These are phyloP conservation scores for Reinhardtius hippoglossoides DNA, from an alignment of 2,113 vertebrate species.

Conservation along the genomic window DNA sequence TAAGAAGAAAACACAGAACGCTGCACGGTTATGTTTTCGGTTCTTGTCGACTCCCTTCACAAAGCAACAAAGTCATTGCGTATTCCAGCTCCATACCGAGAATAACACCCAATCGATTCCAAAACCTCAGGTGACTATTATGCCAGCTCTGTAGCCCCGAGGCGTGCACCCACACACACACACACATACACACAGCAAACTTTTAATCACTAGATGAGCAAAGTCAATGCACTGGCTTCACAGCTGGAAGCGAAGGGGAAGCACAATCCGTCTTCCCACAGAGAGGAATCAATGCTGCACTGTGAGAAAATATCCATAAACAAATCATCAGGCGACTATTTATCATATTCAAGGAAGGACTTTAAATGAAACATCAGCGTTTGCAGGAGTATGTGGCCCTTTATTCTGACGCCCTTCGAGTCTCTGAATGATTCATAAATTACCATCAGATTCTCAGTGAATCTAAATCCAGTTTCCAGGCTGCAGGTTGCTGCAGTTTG, in stretches of 20 bases:
- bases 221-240: constrained; percentile 29
- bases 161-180: constrained; percentile 11
- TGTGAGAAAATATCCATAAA: constrained; percentile 34
- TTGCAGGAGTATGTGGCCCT: background rate
- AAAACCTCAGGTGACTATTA: constrained; percentile 48
- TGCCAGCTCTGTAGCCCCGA: background rate
- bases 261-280: constrained; percentile 23
- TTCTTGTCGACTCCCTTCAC: background rate
- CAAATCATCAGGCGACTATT: constrained; percentile 24
- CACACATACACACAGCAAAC: constrained; percentile 10
- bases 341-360: background rate
- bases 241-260: constrained; percentile 13
- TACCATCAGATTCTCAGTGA: constrained; percentile 9
- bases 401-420: too few species aligned
- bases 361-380: background rate
- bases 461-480: constrained; percentile 34
- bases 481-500: background rate
- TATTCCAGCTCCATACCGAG: constrained; percentile 5
- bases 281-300: background rate
- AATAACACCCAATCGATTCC: constrained; percentile 6
- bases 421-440: constrained; percentile 26
- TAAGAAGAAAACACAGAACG: background rate
- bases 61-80: background rate
- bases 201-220: constrained; percentile 32
- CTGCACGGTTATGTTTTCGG: background rate